These are phyloP conservation scores for Phylloscopus trochilus DNA, from an alignment of 2,113 vertebrate species.

Conservation along the genomic window DNA sequence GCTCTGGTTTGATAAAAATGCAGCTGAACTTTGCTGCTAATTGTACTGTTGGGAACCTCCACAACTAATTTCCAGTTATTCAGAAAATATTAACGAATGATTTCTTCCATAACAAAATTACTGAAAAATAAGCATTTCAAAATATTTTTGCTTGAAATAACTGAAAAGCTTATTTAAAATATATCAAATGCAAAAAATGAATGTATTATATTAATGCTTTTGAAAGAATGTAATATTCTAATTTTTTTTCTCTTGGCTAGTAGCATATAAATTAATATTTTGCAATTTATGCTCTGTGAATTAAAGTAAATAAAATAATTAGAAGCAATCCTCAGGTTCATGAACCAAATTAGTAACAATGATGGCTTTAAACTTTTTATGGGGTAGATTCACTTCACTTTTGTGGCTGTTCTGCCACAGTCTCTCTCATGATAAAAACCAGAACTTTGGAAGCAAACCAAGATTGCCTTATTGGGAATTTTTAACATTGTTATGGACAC, in stretches of 20 bases:
- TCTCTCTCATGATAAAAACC: constrained; percentile 39
- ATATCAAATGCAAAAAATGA: neutral
- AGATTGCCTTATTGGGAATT: constrained; percentile 43
- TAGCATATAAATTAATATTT: constrained; percentile 57
- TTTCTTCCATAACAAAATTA: neutral
- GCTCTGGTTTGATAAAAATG: neutral
- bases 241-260: constrained; percentile 6
- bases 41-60: neutral
- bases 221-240: constrained; percentile 13
- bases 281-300: constrained; percentile 1
- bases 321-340: constrained; percentile 1
- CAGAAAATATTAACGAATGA: neutral
- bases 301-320: constrained; percentile 60
- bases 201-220: neutral
- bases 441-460: constrained; percentile 50
- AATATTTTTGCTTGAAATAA: neutral
- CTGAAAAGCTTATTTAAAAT: neutral
- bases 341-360: neutral
- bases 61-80: constrained; percentile 1
- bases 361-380: neutral
- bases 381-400: constrained; percentile 2
- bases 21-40: neutral
- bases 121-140: neutral
- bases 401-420: neutral
- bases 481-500: neutral